Conservation (phyloP, 2,113 vertebrate species). For the Corythornis cristatus region DNA sequence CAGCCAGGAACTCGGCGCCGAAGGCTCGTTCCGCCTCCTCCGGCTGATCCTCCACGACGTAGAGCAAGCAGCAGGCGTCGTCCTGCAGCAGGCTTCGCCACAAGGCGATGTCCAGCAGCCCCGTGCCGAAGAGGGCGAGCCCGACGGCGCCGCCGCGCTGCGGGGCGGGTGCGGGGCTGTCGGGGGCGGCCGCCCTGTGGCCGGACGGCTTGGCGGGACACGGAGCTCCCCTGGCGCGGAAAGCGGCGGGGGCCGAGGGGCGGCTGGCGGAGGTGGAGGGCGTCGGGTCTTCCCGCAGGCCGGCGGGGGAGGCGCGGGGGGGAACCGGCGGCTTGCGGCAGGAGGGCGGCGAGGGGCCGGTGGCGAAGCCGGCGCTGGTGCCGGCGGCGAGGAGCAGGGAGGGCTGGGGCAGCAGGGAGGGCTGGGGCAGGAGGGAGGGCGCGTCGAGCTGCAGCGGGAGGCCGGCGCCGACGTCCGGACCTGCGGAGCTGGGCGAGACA, state of each 20-base stretch:
- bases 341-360: not conserved
- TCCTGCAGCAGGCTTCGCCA: constrained; percentile 48
- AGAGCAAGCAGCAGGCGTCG: constrained; percentile 31
- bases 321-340: not conserved
- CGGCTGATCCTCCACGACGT: constrained; percentile 42
- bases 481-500: constrained; percentile 10
- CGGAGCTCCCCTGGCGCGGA: not conserved
- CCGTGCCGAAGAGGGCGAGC: constrained; percentile 17
- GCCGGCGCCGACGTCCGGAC: not conserved
- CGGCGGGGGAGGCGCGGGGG: not conserved
- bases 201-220: not conserved
- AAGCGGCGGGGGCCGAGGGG: not conserved
- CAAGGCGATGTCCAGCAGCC: not conserved
- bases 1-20: not conserved
- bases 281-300: not conserved
- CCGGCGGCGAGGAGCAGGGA: not conserved
- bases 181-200: not conserved
- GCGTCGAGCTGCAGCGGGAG: constrained; percentile 8
- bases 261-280: constrained; percentile 11
- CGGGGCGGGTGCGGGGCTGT: not conserved
- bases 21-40: constrained; percentile 34
- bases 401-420: constrained; percentile 29
- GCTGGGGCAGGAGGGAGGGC: constrained; percentile 26
- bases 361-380: not conserved
- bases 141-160: not conserved